Evolutionary conservation across 2,888 invertebrate species (phyloP).

Genomic region (Perizoma flavofasciatum): DNA sequence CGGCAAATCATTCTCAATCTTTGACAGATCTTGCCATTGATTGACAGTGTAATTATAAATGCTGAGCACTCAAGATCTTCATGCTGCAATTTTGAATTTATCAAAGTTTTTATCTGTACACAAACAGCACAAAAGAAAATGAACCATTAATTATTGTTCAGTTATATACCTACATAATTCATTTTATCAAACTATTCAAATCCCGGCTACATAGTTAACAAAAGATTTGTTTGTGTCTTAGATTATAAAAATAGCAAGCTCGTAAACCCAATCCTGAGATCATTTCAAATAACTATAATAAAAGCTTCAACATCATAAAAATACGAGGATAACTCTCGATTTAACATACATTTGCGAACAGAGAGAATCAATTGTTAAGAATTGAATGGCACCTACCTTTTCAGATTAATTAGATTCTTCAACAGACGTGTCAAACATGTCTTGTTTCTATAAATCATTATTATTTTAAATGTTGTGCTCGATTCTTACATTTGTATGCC

Average conservation of each 20-base stretch:
- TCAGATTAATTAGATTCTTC: constrained; percentile 38
- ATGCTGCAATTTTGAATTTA: constrained; percentile 38
- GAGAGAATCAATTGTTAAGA: constrained; percentile 32
- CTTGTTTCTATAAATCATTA: constrained; percentile 44
- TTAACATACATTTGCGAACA: constrained; percentile 31
- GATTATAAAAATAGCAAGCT: constrained; percentile 43
- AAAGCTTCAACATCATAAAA: constrained; percentile 40
- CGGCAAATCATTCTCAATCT: constrained; percentile 52
- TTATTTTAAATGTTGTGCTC: constrained; percentile 48
- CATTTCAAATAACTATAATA: constrained; percentile 38
- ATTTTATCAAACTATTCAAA: constrained; percentile 6
- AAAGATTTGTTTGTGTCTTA: constrained; percentile 19
- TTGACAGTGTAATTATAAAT: constrained; percentile 71
- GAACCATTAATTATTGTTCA: constrained; percentile 22
- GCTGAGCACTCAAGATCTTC: constrained; percentile 59
- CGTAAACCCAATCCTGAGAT: constrained; percentile 39
- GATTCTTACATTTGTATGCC: constrained; percentile 57
- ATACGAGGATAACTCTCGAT: constrained; percentile 34
- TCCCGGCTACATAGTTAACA: constrained; percentile 14
- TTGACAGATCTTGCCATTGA: constrained; percentile 53
- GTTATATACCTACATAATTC: constrained; percentile 18
- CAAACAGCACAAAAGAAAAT: constrained; percentile 20
- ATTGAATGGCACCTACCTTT: constrained; percentile 27
- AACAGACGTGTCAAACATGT: constrained; percentile 43
- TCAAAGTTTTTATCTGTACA: constrained; percentile 34